These are phyloP conservation scores for Helicoverpa assulta DNA, from an alignment of 2,888 invertebrate genomes.

Conservation along the genomic window DNA sequence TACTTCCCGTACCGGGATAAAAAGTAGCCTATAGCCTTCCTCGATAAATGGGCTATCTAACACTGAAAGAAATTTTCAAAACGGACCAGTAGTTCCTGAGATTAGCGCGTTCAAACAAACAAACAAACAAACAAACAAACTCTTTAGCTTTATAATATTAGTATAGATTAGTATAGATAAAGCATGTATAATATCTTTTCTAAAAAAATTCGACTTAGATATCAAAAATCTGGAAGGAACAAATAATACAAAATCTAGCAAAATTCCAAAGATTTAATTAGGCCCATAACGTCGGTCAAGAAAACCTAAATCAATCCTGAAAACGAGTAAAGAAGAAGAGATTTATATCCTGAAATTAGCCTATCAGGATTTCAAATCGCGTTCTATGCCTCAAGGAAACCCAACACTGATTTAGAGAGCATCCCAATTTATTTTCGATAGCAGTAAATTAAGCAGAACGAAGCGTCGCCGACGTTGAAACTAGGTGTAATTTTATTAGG, in stretches of 20 bases:
- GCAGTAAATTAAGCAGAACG: conserved; percentile 57
- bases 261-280: background rate
- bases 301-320: background rate
- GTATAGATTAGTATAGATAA: no score
- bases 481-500: conserved; percentile 61
- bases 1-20: no score
- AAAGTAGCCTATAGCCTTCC: no score
- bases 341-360: conserved; percentile 31
- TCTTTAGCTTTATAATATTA: no score
- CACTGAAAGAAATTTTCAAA: no score
- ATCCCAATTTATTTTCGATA: conserved; percentile 59
- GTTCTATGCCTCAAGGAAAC: conserved; percentile 23
- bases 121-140: no score
- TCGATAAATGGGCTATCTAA: no score
- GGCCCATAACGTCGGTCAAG: background rate
- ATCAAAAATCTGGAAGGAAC: background rate
- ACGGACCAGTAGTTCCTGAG: no score
- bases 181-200: no score
- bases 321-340: conserved; percentile 4
- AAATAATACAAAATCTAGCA: background rate
- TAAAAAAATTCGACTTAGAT: background rate
- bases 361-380: conserved; percentile 13
- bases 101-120: no score
- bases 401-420: conserved; percentile 64
- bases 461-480: conserved; percentile 45